Conservation (phyloP, 2,888 invertebrate species). For the Plebejus melissa region DNA sequence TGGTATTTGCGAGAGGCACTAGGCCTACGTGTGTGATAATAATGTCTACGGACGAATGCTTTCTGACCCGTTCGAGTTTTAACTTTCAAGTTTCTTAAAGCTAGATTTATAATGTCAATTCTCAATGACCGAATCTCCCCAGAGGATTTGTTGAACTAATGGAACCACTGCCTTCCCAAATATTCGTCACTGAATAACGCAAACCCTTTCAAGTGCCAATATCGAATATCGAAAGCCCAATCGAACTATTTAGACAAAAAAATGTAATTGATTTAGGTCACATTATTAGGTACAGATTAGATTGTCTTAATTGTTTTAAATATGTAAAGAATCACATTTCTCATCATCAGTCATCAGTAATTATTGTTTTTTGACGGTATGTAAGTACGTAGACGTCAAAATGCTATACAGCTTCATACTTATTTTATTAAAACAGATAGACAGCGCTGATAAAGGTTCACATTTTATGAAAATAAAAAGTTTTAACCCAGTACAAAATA, state of each 20-base stretch:
- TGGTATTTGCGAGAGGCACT: neutral
- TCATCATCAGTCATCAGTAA: too few species aligned
- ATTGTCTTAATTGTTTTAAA: too few species aligned
- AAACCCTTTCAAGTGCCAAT: neutral
- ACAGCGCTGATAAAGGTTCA: neutral
- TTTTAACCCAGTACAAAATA: neutral
- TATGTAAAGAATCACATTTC: too few species aligned
- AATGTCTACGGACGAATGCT: neutral
- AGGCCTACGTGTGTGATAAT: neutral
- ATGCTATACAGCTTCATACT: too few species aligned
- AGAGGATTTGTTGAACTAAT: neutral
- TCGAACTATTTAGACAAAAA: neutral
- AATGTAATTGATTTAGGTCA: neutral
- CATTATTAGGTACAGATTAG: too few species aligned
- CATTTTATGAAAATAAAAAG: slow-evolving; percentile 10
- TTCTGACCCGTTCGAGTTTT: neutral
- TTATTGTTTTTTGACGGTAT: too few species aligned
- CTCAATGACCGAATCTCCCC: neutral
- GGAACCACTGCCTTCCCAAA: neutral
- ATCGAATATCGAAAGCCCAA: neutral
- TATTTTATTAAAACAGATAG: neutral
- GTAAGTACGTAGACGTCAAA: too few species aligned
- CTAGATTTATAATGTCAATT: neutral
- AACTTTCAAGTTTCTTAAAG: neutral
- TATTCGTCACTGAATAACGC: neutral